Evolutionary conservation across 2,888 invertebrate species (phyloP), one percentile per base, ranked within the genome.

Genomic region (Tipula vernalis): DNA sequence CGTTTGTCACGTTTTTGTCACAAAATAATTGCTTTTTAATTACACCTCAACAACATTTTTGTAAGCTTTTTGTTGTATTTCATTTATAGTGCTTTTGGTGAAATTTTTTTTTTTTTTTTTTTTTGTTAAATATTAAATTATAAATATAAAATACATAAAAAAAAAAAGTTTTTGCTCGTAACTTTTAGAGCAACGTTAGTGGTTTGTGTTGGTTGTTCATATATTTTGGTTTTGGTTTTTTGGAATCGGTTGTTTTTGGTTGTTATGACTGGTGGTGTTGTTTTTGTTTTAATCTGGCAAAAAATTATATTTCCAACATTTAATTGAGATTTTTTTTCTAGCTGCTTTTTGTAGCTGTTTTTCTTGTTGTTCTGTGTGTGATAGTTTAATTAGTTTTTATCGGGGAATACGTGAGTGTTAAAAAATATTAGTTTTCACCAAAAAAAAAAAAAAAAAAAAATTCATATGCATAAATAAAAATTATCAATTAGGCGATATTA

Each of bases 21-120:
- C 10, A 71, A 71, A 71, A 71, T 71, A 71, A 71, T 71, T 71
- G 71, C 71, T 71, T 71, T 71, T 71, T 71, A 71, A 71, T 71
- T 71, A 71, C 71, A 71, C 71, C 71, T 71, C 71, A 71, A 71
- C 71, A 71, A 71, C 71, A 71, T 71, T 71, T 71, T 71, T 71
- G 71, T 71, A 3, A 71, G 71, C 28, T 71, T 71, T 71, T 28
- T 28, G 71, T 71, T 71, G 28, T 71, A 71, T 28, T 71, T 71
- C 71, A 71, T 71, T 71, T 71, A 71, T 71, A 71, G 28, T 28
- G 71, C 71, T 71, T 71, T 71, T 71, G 71, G 71, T 71, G 71
- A 12, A 28, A n/a, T n/a, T n/a, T n/a, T 10, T 28, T 3, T 28
- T 71, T 71, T 71, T 71, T 28, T 10, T 71, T 10, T 28, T 28